Evolutionary conservation across 2,797 vertebrate genomes (phyloP).

Genomic region (Chlorospingus flavigularis): DNA sequence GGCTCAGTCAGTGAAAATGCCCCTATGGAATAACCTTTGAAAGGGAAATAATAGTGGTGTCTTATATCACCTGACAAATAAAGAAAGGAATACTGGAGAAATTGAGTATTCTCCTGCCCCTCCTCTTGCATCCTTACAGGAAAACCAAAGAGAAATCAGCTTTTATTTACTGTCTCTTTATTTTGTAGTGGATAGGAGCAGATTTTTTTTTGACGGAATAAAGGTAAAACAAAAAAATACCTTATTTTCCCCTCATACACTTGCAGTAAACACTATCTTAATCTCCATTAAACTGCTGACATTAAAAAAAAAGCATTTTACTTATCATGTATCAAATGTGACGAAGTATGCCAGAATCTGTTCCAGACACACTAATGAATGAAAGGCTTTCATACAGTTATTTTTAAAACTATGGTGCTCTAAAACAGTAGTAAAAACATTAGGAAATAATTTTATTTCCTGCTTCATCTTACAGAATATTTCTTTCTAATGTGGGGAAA

Average conservation of each 20-base stretch:
- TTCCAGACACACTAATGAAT: background rate
- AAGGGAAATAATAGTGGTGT: background rate
- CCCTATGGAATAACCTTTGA: background rate
- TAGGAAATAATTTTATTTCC: background rate
- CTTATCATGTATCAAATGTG: background rate
- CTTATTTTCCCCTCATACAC: accelerated
- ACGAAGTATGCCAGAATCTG: background rate
- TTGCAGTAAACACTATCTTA: background rate
- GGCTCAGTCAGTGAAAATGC: background rate
- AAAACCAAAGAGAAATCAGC: background rate
- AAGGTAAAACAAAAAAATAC: background rate
- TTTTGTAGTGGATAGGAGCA: background rate
- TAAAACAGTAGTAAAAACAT: background rate
- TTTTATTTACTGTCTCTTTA: background rate
- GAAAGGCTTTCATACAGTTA: background rate
- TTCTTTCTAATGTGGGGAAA: background rate
- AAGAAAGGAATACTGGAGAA: background rate
- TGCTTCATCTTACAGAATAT: background rate
- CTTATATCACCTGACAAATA: background rate
- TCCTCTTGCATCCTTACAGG: background rate
- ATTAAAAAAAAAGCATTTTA: background rate
- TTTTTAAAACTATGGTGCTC: background rate
- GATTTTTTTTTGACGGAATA: background rate
- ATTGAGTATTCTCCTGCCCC: background rate
- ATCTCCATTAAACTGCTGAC: background rate